phyloP scores from a whole-genome alignment of 2,888 invertebrate species.

The Macrophya annulata region DNA sequence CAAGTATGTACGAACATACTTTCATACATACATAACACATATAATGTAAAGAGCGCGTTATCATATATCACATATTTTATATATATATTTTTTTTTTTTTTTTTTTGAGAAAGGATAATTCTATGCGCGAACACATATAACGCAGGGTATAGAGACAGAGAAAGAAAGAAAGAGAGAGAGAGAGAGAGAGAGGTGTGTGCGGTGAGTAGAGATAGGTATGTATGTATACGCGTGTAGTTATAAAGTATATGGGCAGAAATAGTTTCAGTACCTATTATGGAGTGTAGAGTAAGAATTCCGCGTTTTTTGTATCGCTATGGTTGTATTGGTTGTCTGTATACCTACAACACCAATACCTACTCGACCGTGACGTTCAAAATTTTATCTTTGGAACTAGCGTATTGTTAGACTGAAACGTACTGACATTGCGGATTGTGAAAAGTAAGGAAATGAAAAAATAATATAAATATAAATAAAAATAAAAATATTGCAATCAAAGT shows the following conservation, averaged over 20 bases:
- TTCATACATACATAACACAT: neutral
- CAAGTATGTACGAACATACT: no score
- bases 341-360: neutral
- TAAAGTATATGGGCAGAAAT: neutral
- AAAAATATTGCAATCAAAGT: neutral
- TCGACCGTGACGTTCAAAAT: neutral
- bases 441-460: neutral
- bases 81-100: no score
- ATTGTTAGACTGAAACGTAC: neutral
- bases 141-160: no score
- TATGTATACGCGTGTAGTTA: neutral
- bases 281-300: conserved; percentile 3
- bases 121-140: no score
- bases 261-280: conserved; percentile 17
- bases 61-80: no score
- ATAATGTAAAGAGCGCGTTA: neutral
- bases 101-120: no score
- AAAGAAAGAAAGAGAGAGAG: no score
- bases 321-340: no score
- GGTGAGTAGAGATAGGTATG: neutral
- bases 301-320: neutral
- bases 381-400: neutral
- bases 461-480: neutral
- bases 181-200: no score
- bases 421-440: neutral